Evolutionary conservation across 2,888 invertebrate species (phyloP), one percentile per base, ranked within the genome.

Genomic region (Drosophila anomalipes): DNA sequence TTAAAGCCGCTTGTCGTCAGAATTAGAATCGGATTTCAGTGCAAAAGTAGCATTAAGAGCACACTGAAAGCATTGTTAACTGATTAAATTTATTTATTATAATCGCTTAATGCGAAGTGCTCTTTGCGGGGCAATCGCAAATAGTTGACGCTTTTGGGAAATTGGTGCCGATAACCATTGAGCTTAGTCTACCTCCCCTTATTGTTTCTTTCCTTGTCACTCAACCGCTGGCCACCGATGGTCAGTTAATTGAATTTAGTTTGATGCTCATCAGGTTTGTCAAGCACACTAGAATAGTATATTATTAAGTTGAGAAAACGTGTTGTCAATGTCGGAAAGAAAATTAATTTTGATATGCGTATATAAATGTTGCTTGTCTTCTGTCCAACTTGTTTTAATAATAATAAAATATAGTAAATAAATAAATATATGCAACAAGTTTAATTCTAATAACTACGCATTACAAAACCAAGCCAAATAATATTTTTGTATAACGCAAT

Each of bases 51-150:
- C 65, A 60, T 67, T 54, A 57, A 62, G 60, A 68, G 54, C 70
- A 74, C 44, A 62, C 44, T 44, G 53, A 69, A 52, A 78, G 59
- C 79, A 62, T 67, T 75, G 68, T 26, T 77, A 79, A 65, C 69
- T 84, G 79, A 86, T 83, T 79, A 77, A 73, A 82, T 82, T 78
- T 74, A 75, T 89, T 78, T 81, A 72, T 72, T 74, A 74, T 81
- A 74, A 74, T 37, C 61, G 53, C 69, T 53, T 80, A 56, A 74
- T 62, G 63, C 69, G 69, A 35, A 67, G 28, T 51, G 66, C 47
- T 74, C 65, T 74, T 70, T 32, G 70, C 62, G 52, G 63, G 63
- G 65, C 70, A 68, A 76, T 76, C 79, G 65, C 63, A 66, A 74
- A 67, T 52, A 54, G 77, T 56, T 64, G 60, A 35, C 47, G 49